Conservation (phyloP, 2,113 vertebrate species). For the Ageneiosus marmoratus region DNA sequence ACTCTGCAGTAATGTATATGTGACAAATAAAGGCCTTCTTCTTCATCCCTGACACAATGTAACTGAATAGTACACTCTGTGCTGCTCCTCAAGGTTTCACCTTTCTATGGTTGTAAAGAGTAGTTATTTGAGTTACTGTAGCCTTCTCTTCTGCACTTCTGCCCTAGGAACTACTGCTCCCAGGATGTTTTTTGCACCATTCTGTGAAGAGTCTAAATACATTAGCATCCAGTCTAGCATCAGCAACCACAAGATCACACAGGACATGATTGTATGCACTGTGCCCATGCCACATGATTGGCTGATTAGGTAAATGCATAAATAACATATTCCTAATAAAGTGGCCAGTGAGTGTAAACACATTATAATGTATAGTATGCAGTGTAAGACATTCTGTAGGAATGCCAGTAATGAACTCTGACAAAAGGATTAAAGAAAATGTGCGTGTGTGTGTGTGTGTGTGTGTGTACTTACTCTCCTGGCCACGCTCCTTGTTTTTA, state of each 20-base stretch:
- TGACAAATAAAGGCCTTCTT: too few species aligned
- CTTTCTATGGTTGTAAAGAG: background rate
- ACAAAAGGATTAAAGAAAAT: background rate
- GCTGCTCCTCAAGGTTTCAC: too few species aligned
- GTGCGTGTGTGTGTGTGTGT: conserved; percentile 29
- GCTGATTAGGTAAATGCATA: background rate
- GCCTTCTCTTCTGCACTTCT: background rate
- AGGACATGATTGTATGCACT: background rate
- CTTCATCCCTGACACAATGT: too few species aligned
- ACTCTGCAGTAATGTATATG: too few species aligned
- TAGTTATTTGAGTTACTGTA: background rate
- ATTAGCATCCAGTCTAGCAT: background rate
- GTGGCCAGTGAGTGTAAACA: background rate
- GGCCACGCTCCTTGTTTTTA: conserved; percentile 96
- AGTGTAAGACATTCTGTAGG: background rate
- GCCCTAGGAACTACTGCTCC: background rate
- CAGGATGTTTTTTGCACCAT: background rate
- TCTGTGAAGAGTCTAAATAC: background rate
- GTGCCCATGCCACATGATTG: background rate
- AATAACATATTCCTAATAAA: background rate
- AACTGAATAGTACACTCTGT: too few species aligned
- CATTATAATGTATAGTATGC: background rate
- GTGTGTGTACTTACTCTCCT: conserved; percentile 85
- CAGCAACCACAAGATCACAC: background rate
- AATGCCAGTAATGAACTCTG: background rate